These are phyloP conservation scores for Pseudolycoriella hygida DNA, from an alignment of 2,888 invertebrate genomes.

Conservation along the genomic window DNA sequence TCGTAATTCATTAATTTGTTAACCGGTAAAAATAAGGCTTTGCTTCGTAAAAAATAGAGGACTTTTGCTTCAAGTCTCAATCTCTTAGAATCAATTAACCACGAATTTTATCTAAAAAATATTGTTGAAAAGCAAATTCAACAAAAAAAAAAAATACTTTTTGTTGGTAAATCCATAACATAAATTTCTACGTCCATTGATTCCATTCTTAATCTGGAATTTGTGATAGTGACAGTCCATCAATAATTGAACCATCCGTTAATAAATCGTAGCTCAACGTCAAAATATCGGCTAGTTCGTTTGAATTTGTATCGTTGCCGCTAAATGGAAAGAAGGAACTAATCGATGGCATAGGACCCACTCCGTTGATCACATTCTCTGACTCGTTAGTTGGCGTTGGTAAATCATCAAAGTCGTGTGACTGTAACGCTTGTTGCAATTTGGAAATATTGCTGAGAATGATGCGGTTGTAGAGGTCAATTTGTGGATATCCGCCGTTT, in stretches of 20 bases:
- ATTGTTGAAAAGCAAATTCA: no score
- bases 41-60: no score
- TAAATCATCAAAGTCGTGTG: constrained; percentile 24
- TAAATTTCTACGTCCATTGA: no score
- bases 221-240: constrained; percentile 23
- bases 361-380: constrained; percentile 3
- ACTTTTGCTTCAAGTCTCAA: no score
- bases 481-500: constrained; percentile 27
- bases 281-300: constrained; percentile 25
- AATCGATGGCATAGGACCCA: constrained; percentile 18
- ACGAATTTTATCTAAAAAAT: no score
- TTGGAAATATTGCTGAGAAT: constrained; percentile 25
- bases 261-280: constrained; percentile 24
- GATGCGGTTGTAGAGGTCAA: constrained; percentile 26
- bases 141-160: no score
- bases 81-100: no score
- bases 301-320: constrained; percentile 20
- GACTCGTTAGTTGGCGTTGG: constrained; percentile 15
- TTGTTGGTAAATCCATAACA: no score
- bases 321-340: constrained; percentile 30
- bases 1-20: no score
- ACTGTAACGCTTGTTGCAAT: constrained; percentile 25
- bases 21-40: no score
- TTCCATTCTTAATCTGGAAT: constrained; percentile 12
- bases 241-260: constrained; percentile 26